Evolutionary conservation across 2,113 vertebrate species (phyloP).

Genomic region (Sphaerodactylus townsendi): DNA sequence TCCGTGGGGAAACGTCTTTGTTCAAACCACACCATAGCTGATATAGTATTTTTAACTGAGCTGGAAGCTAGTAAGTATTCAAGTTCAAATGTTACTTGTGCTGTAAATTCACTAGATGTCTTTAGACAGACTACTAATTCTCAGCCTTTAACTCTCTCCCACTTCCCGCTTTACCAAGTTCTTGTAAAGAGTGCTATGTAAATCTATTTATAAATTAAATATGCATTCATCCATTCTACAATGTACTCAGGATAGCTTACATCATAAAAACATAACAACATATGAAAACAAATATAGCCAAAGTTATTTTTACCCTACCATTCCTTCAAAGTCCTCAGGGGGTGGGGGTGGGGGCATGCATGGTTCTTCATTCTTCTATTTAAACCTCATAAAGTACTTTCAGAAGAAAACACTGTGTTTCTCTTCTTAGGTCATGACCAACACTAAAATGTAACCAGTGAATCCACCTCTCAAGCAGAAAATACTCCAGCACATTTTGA

Average conservation of each 20-base stretch:
- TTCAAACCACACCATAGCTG: not conserved
- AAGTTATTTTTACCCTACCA: too few species aligned
- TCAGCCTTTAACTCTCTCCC: not conserved
- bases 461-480: not conserved
- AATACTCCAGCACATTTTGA: not conserved
- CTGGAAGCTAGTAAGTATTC: not conserved
- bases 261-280: too few species aligned
- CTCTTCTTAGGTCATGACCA: not conserved
- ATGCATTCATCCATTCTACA: too few species aligned
- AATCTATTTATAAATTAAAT: not conserved
- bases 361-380: too few species aligned
- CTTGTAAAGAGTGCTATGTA: not conserved
- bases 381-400: not conserved
- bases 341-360: too few species aligned
- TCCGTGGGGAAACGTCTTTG: too few species aligned
- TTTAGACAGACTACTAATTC: not conserved
- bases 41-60: not conserved
- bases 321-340: too few species aligned
- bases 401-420: not conserved
- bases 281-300: too few species aligned
- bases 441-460: constrained; percentile 8
- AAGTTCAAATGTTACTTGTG: too few species aligned
- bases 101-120: not conserved
- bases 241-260: too few species aligned
- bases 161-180: not conserved